A percentile compares a stretch with the other conserved stretches of the same genome.
Conservation (phyloP, 2,888 invertebrate genomes). For the Heteromyza rotundicornis region DNA sequence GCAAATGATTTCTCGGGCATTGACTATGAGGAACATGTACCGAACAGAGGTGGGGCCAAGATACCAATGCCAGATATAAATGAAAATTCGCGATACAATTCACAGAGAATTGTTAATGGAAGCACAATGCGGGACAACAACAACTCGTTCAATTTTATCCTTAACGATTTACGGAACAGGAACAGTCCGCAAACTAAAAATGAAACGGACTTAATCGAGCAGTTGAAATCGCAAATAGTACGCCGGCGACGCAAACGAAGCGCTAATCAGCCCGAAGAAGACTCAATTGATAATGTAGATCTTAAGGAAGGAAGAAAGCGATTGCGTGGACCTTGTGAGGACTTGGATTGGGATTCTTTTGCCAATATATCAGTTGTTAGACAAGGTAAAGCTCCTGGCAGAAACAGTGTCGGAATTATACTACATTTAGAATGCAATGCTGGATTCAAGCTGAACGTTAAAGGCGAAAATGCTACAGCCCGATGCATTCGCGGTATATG, state of each 20-base stretch:
- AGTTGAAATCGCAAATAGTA: slow-evolving; percentile 56
- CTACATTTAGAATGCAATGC: slow-evolving; percentile 78
- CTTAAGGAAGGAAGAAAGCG: slow-evolving; percentile 43
- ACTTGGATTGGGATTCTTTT: slow-evolving; percentile 55
- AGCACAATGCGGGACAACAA: slow-evolving; percentile 18
- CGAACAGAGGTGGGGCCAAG: slow-evolving; percentile 22
- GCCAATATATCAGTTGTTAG: slow-evolving; percentile 72
- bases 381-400: slow-evolving; percentile 72
- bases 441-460: slow-evolving; percentile 78
- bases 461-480: slow-evolving; percentile 74
- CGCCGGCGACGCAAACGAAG: slow-evolving; percentile 46
- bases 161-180: slow-evolving; percentile 17
- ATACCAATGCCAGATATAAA: slow-evolving; percentile 48
- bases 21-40: slow-evolving; percentile 32
- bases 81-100: slow-evolving; percentile 35
- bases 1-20: slow-evolving; percentile 33
- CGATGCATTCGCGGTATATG: slow-evolving; percentile 84
- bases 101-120: slow-evolving; percentile 30
- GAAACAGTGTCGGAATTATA: slow-evolving; percentile 78
- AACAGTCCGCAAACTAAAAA: slow-evolving; percentile 23
- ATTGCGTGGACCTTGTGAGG: slow-evolving; percentile 71
- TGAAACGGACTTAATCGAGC: slow-evolving; percentile 43
- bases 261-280: slow-evolving; percentile 35
- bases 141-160: slow-evolving; percentile 27
- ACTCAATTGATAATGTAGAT: slow-evolving; percentile 42